Base-by-base conservation (phyloP, 2,888 invertebrate species). In the Cheiracanthium punctorium region DNA sequence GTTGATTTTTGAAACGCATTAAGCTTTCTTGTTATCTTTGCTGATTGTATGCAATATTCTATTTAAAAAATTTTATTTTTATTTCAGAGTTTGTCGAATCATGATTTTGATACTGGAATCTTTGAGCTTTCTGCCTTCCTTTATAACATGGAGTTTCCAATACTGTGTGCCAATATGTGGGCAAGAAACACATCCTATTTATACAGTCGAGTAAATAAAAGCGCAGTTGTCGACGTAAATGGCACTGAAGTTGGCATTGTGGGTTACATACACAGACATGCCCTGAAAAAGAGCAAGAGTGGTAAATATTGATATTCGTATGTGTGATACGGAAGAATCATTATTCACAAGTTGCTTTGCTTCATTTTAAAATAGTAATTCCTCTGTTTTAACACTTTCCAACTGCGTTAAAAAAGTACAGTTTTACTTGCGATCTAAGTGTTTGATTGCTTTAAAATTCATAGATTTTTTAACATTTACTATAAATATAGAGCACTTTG, bases 81-180 rank as follows among this genome's bases (percentile, higher is more conserved):
- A 32, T 48, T 33, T 32, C 32, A 84, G 84, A 79, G 73, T 69
- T 65, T 84, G 37, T 48, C 73, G 1, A 79, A 84, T n/a, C 69
- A 70, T 12, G 84, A 77, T 64, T 84, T 79, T 41, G 58, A 71
- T 4, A 41, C n/a, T 14, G 79, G 79, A 12, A 58, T 58, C 1
- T 58, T 74, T 20, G 73, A 84, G 20, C 32, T 79, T 1, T 79
- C 79, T 20, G 70, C 73, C 10, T 79, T 79, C 20, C 29, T 84
- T 0, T 74, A 79, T 10, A 48, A 32, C 10, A 58, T 84, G 79
- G 58, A 84, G 0, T 77, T 84, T 58, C 84, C 84, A 0, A 69
- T 79, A 4, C 41, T 84, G n/a, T 79, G 84, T 20, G 73, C 79
- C 24, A 84, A 84, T 30, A 77, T 84, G 79, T 14, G 24, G 52